These are phyloP conservation scores for Ctenomys sociabilis DNA, from an alignment of 2,113 vertebrate genomes.

Conservation along the genomic window DNA sequence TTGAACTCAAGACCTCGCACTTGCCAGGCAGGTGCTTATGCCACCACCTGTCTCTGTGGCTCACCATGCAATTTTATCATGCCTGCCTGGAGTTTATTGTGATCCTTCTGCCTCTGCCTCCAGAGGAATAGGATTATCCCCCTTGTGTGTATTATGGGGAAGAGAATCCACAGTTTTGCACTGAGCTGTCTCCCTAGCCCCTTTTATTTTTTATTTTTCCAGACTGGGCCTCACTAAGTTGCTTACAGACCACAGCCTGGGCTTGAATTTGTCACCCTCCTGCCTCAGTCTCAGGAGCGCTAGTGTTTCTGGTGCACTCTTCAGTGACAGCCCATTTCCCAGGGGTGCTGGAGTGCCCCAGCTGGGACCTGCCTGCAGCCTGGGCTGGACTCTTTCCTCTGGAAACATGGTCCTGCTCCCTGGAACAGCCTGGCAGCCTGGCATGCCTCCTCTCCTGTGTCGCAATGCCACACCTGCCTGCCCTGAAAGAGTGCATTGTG, in stretches of 20 bases:
- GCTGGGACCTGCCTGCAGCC: not conserved
- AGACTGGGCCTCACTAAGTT: not conserved
- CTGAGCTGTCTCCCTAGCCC: not conserved
- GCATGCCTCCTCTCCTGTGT: constrained; percentile 56
- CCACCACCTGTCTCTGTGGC: too few relatives aligned
- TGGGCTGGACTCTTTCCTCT: not conserved
- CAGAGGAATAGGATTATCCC: not conserved
- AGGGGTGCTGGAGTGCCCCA: not conserved
- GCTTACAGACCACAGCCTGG: not conserved
- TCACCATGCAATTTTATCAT: not conserved
- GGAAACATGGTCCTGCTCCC: constrained; percentile 37
- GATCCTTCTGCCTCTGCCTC: not conserved
- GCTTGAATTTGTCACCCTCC: not conserved
- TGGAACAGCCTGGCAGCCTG: not conserved
- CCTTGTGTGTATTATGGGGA: not conserved
- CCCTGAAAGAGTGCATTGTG: constrained; percentile 86
- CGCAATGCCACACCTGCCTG: constrained; percentile 83
- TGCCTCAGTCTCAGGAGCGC: not conserved
- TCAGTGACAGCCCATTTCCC: not conserved
- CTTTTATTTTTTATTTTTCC: not conserved
- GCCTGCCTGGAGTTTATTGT: not conserved
- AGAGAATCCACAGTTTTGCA: not conserved
- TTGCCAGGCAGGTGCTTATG: too few relatives aligned
- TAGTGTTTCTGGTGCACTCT: not conserved
- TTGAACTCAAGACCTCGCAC: too few relatives aligned